Evolutionary conservation across 2,797 vertebrate species (phyloP).

Genomic region (Odontamblyopus lacepedii): DNA sequence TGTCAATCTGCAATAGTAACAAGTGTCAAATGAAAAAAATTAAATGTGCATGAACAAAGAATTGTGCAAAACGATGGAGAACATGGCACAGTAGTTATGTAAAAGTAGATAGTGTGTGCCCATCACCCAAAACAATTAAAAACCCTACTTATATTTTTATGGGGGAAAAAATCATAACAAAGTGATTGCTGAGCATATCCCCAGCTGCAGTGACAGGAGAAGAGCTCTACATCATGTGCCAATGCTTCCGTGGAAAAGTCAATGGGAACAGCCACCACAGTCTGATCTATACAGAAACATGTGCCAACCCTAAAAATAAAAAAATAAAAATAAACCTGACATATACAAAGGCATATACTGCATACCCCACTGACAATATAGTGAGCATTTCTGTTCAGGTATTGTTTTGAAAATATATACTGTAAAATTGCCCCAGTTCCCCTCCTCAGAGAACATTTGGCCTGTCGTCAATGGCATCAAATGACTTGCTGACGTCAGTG

Average conservation of each 20-base stretch:
- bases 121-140: slow-evolving; percentile 45
- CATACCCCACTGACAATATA: slow-evolving; percentile 63
- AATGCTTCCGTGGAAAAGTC: slow-evolving; percentile 51
- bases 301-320: slow-evolving; percentile 51
- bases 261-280: slow-evolving; percentile 34
- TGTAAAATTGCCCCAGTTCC: slow-evolving; percentile 55
- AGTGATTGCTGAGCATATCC: slow-evolving; percentile 30
- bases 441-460: slow-evolving; percentile 38
- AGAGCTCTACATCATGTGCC: slow-evolving; percentile 28
- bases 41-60: slow-evolving; percentile 52
- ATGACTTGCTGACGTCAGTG: slow-evolving; percentile 31
- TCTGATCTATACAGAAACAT: slow-evolving; percentile 48
- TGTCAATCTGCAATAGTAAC: slow-evolving; percentile 76
- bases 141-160: slow-evolving; percentile 27
- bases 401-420: slow-evolving; percentile 75
- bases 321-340: slow-evolving; percentile 48
- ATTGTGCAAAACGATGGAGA: slow-evolving; percentile 73
- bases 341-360: slow-evolving; percentile 75
- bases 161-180: slow-evolving; percentile 27
- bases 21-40: slow-evolving; percentile 53
- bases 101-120: slow-evolving; percentile 41
- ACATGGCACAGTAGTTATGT: slow-evolving; percentile 55
- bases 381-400: slow-evolving; percentile 66
- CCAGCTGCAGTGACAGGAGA: slow-evolving; percentile 28
- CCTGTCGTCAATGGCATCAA: slow-evolving; percentile 44